phyloP scores from a whole-genome alignment of 2,888 invertebrate genomes.

The Acanthosepion esculentum region DNA sequence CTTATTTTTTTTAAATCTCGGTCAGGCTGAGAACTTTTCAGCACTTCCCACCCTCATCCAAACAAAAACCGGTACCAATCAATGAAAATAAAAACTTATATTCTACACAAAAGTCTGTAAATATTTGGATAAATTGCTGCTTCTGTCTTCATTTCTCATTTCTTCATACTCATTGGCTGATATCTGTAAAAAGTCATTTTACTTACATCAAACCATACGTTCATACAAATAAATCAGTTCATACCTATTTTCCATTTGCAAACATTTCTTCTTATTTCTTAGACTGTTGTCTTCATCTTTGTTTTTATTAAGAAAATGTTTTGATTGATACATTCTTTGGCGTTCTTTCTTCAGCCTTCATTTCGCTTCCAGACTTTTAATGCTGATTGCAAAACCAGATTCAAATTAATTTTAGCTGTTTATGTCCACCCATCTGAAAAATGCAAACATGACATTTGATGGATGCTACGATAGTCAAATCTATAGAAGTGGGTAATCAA shows the following conservation, averaged over 20 bases:
- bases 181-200: conserved; percentile 4
- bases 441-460: no score
- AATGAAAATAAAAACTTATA: not conserved
- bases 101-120: not conserved
- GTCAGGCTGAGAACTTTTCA: no score
- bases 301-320: not conserved
- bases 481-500: no score
- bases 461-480: no score
- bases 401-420: no score
- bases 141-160: not conserved
- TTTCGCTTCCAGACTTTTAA: no score
- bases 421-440: no score
- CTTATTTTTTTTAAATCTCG: no score
- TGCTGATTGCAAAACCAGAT: no score
- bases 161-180: not conserved
- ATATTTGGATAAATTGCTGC: not conserved
- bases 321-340: not conserved
- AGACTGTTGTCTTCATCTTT: not conserved
- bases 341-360: no score
- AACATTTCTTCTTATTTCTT: not conserved
- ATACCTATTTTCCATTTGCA: not conserved
- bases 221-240: not conserved
- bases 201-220: not conserved
- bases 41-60: no score
- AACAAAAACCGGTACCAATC: no score